Evolutionary conservation across 2,797 vertebrate genomes (phyloP).

Genomic region (Psittacula derbiana): DNA sequence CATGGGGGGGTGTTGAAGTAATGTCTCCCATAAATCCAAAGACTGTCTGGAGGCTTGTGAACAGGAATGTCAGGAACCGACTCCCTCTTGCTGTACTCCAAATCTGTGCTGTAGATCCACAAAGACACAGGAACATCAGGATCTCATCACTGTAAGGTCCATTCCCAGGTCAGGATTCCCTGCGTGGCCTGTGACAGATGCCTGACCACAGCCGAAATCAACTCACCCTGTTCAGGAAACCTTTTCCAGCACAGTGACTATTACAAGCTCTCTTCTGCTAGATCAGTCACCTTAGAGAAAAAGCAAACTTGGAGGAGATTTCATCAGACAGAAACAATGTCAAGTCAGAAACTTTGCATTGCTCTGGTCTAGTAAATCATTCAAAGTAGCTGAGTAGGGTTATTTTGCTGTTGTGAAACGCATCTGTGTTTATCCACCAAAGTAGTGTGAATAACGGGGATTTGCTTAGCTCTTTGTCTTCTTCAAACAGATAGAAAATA

Average conservation of each 20-base stretch:
- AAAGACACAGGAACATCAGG: slow-evolving; percentile 26
- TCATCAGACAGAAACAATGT: background rate
- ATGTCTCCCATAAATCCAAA: slow-evolving; percentile 39
- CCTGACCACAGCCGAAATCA: background rate
- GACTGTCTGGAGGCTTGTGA: background rate
- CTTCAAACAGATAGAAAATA: slow-evolving; percentile 31
- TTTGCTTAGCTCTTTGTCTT: slow-evolving; percentile 21
- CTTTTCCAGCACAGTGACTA: background rate
- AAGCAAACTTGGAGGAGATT: background rate
- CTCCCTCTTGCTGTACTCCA: background rate
- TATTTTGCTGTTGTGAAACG: background rate
- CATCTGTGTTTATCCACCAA: background rate
- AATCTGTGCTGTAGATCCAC: slow-evolving; percentile 14
- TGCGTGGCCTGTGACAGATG: background rate
- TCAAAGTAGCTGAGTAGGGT: background rate
- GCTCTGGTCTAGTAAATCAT: background rate
- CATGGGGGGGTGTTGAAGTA: background rate
- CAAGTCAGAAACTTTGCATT: background rate
- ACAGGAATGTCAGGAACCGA: slow-evolving; percentile 15
- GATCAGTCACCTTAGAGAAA: background rate
- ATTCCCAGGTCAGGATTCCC: slow-evolving; percentile 14
- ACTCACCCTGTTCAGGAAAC: background rate
- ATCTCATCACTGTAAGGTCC: slow-evolving; percentile 1
- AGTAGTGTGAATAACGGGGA: background rate
- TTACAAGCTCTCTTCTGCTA: background rate